Evolutionary conservation across 2,888 invertebrate genomes (phyloP).

Genomic region (Lobophora halterata): DNA sequence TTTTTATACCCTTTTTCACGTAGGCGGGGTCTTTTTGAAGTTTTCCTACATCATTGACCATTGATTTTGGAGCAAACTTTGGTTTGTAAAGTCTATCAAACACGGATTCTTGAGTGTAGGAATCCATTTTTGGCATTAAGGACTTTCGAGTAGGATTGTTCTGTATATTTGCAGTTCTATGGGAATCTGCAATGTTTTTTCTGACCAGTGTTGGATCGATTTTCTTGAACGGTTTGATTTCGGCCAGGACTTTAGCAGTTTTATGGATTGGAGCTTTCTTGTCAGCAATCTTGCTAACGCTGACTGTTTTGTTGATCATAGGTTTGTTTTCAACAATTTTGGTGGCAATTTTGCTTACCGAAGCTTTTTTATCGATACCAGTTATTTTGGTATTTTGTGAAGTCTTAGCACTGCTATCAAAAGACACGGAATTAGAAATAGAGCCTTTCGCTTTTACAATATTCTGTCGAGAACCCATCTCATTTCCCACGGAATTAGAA

Average conservation of each 20-base stretch:
- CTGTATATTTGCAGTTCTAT: constrained; percentile 20
- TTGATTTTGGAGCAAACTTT: constrained; percentile 39
- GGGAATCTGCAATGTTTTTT: constrained; percentile 34
- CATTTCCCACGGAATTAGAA: too few relatives aligned
- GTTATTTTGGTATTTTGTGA: too few relatives aligned
- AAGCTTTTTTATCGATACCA: background rate
- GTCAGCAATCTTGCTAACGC: constrained; percentile 14
- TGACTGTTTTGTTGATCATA: background rate
- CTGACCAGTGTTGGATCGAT: constrained; percentile 18
- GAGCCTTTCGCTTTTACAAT: too few relatives aligned
- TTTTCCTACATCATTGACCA: constrained; percentile 40
- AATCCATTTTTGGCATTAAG: constrained; percentile 36
- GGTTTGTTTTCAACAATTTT: constrained; percentile 10
- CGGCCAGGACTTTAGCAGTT: constrained; percentile 16
- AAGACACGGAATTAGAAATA: too few relatives aligned
- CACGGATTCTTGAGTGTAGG: constrained; percentile 47
- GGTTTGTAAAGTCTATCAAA: constrained; percentile 69
- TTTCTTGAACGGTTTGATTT: constrained; percentile 12
- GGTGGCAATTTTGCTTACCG: constrained; percentile 1
- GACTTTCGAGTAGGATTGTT: constrained; percentile 34
- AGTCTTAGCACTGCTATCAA: too few relatives aligned
- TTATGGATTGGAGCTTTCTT: constrained; percentile 5
- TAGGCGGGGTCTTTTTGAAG: constrained; percentile 51
- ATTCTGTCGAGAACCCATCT: too few relatives aligned
- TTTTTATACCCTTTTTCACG: constrained; percentile 49